Base-by-base conservation (phyloP, 30 jellyfish, hydroid and myxozoan species). In the Rhopilema esculentum region DNA sequence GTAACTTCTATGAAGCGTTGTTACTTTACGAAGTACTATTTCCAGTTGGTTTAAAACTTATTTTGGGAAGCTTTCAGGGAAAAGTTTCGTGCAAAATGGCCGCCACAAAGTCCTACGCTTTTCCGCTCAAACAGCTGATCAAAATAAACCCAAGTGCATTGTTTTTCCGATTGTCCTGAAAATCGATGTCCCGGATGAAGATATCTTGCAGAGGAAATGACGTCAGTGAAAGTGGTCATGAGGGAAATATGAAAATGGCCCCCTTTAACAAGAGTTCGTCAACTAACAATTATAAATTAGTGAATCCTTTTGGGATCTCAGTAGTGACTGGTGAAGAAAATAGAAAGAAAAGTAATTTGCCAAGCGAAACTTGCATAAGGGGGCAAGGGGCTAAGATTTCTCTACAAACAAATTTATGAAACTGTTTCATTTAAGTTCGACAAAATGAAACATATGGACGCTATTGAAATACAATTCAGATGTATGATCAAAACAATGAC, bases 71-170 rank as follows among this genome's bases (percentile, higher is more conserved):
- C 57, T 40, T 40, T 12, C 12, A 12, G 57, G 57, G 9, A 6
- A 40, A 40, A 40, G 6, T 40, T 6, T 40, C 57, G 57, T 40
- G 57, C 57, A 40, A 40, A 40, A 40, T 40, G 57, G 57, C 57
- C 57, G 57, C 57, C 57, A 12, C 57, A 40, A 40, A 40, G 6
- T 17, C 63, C 61, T 27, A 21, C 62, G 72, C 50, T 76, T 76
- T 76, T 27, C 15, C 86, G 20, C 48, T 29, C 23, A 62, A 76
- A 76, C 86, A 76, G 86, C 86, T 76, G 86, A 76, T 76, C 86
- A 76, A 76, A 76, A 76, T 76, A 74, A 31, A 76, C 49, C 69
- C 49, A 22, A 27, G 16, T 22, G 49, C 72, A 51, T 76, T 76
- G 86, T 76, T 76, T 76, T 64, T 27, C 64, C 67, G 4, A 32